These are phyloP conservation scores for Apodemus speciosus DNA, from an alignment of 2,113 vertebrate species.

Conservation along the genomic window DNA sequence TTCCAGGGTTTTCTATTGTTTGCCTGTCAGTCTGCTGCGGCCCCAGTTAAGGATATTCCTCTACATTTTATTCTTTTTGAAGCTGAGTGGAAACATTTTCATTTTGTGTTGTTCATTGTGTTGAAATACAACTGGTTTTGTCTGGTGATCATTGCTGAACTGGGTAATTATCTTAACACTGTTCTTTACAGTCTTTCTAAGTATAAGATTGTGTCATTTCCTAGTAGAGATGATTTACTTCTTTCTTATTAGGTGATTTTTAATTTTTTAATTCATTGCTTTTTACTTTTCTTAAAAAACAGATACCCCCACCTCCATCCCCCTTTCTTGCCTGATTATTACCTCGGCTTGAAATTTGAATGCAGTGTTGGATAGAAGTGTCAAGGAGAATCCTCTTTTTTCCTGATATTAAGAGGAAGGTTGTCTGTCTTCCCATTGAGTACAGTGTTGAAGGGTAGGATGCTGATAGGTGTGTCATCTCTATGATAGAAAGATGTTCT, in stretches of 20 bases:
- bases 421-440: not conserved
- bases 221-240: not conserved
- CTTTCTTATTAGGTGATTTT: not conserved
- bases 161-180: not conserved
- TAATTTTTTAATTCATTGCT: not conserved
- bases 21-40: not conserved
- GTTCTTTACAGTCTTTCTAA: not conserved
- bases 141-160: not conserved
- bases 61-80: slow-evolving; percentile 2
- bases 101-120: not conserved
- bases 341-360: slow-evolving; percentile 25
- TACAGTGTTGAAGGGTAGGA: not conserved
- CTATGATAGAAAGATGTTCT: not conserved
- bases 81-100: not conserved
- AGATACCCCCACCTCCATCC: not conserved
- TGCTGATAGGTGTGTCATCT: not conserved
- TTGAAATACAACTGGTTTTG: slow-evolving; percentile 2
- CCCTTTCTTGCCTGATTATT: not conserved
- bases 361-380: not conserved
- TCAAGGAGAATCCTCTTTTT: not conserved
- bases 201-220: not conserved
- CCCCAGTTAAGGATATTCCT: not conserved
- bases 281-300: slow-evolving; percentile 34
- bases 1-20: slow-evolving; percentile 41
- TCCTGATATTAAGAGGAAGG: not conserved